These are phyloP conservation scores for Vespertilio murinus DNA, from an alignment of 2,797 vertebrate species.

Conservation along the genomic window DNA sequence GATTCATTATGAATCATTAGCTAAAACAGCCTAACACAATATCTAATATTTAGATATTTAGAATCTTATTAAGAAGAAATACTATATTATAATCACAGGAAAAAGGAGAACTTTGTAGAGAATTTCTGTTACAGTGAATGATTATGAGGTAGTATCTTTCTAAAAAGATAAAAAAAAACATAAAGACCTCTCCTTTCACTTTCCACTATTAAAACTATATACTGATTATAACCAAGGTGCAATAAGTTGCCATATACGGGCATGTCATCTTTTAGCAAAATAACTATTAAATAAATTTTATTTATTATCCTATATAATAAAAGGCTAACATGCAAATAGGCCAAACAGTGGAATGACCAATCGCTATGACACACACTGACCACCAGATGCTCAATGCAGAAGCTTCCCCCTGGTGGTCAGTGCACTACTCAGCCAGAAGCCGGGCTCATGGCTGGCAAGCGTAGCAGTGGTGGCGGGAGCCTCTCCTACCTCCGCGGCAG, in stretches of 20 bases:
- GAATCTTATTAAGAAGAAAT: background rate
- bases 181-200: background rate
- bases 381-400: too few species aligned
- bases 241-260: background rate
- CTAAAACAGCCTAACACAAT: background rate
- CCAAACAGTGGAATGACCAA: too few species aligned
- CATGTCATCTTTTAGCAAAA: slow-evolving; percentile 16
- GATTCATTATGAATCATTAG: background rate
- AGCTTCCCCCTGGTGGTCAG: too few species aligned
- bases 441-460: too few species aligned
- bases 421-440: too few species aligned
- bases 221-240: background rate
- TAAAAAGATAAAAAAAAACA: background rate
- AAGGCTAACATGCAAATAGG: too few species aligned
- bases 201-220: slow-evolving; percentile 12
- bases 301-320: background rate
- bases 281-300: background rate
- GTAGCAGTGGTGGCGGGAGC: too few species aligned
- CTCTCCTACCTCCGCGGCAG: too few species aligned
- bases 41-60: background rate
- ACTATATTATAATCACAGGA: background rate
- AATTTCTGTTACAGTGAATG: background rate
- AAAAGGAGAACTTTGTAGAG: background rate
- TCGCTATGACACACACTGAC: too few species aligned
- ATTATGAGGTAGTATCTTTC: background rate